Evolutionary conservation across 2,888 invertebrate species (phyloP).

Genomic region (Zhengitettix transpicula): DNA sequence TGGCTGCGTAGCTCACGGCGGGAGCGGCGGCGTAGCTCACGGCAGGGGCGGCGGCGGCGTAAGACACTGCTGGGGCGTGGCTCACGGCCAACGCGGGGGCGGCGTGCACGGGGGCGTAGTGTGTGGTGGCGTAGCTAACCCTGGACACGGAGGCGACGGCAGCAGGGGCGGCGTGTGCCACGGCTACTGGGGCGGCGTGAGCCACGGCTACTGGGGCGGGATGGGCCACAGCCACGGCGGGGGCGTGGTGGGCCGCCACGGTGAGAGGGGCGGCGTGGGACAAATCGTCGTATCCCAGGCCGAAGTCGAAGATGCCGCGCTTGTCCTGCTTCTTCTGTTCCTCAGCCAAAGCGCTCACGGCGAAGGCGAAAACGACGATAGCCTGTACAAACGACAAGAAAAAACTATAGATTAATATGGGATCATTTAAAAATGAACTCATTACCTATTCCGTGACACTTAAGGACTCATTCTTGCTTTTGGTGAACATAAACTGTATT

Average conservation of each 20-base stretch:
- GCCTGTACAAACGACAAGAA: neutral
- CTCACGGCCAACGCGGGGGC: neutral
- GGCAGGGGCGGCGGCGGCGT: slow-evolving; percentile 2
- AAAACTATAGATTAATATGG: too few species aligned
- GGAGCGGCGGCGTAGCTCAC: slow-evolving; percentile 37
- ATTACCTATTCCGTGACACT: too few species aligned
- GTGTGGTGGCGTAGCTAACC: neutral
- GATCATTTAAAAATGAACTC: too few species aligned
- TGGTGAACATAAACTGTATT: too few species aligned
- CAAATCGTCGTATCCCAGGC: neutral
- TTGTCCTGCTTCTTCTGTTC: neutral
- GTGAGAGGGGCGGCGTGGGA: neutral
- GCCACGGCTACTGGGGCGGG: neutral
- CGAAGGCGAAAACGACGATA: neutral
- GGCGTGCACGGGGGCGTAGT: neutral
- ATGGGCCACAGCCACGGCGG: neutral
- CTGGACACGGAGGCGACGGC: neutral
- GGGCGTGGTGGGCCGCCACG: neutral
- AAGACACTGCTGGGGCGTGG: slow-evolving; percentile 25
- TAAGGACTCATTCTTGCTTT: too few species aligned
- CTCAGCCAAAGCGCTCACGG: neutral
- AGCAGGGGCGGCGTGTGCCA: neutral
- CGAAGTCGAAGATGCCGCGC: neutral
- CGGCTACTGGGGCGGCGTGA: neutral
- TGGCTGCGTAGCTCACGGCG: slow-evolving; percentile 21